Conservation (phyloP, 1,140 invertebrate species). For the Drosophila trapezifrons region DNA sequence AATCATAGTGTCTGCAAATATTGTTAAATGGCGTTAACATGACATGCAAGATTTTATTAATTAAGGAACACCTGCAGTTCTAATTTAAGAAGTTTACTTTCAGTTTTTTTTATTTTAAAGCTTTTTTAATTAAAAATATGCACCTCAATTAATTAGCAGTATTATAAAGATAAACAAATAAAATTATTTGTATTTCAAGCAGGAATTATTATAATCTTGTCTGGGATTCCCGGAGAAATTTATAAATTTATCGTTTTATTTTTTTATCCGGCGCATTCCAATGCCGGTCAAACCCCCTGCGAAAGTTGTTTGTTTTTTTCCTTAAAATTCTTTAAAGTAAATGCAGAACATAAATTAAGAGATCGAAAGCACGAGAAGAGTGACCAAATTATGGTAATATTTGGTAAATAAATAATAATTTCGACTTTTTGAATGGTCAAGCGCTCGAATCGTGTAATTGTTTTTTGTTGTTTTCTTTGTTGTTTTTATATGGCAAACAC, state of each 20-base stretch:
- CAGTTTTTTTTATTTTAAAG: background rate
- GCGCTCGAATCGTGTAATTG: slow-evolving; percentile 25
- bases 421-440: slow-evolving; percentile 16
- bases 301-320: slow-evolving; percentile 17
- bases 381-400: slow-evolving; percentile 49
- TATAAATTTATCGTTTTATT: slow-evolving; percentile 9
- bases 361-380: slow-evolving; percentile 5
- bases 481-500: slow-evolving; percentile 55
- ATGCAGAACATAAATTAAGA: slow-evolving; percentile 42
- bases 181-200: background rate
- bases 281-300: slow-evolving; percentile 36
- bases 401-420: slow-evolving; percentile 57
- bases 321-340: background rate
- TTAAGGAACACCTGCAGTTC: too few species aligned
- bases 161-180: too few species aligned
- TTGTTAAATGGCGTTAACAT: too few species aligned
- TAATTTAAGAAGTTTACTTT: background rate
- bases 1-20: too few species aligned
- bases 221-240: background rate
- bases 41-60: too few species aligned
- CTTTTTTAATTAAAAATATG: background rate
- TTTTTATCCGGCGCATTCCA: slow-evolving; percentile 14
- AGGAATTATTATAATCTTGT: background rate
- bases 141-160: background rate
- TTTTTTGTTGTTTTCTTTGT: slow-evolving; percentile 8